Evolutionary conservation across 2,797 vertebrate species (phyloP).

Genomic region (Notolabrus celidotus): DNA sequence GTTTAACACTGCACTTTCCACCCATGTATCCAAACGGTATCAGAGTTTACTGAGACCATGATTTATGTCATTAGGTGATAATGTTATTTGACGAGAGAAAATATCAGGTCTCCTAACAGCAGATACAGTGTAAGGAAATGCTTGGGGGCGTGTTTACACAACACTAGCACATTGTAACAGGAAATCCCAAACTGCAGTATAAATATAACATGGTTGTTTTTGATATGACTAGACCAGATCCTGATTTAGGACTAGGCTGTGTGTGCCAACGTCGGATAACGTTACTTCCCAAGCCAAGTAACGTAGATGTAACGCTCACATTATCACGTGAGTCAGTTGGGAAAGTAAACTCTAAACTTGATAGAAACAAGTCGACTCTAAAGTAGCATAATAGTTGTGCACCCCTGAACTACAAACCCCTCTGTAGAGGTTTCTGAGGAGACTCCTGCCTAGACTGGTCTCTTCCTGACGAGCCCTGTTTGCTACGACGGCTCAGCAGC

Average conservation of each 20-base stretch:
- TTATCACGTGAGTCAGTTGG: neutral
- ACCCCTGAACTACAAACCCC: constrained; percentile 63
- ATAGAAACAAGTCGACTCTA: neutral
- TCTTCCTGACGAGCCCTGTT: constrained; percentile 36
- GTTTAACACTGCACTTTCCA: no score
- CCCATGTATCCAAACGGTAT: no score
- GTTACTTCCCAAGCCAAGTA: neutral
- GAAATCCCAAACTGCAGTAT: neutral
- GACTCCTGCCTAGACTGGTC: constrained; percentile 25
- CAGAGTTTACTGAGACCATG: no score
- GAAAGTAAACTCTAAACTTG: neutral
- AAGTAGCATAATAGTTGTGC: constrained; percentile 40
- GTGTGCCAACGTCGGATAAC: no score
- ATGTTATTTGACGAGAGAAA: neutral
- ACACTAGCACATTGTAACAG: neutral
- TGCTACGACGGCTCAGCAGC: constrained; percentile 40
- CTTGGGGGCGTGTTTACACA: constrained; percentile 27
- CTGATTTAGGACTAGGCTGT: neutral
- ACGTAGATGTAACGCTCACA: neutral
- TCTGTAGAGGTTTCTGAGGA: constrained; percentile 54
- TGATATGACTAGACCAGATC: neutral
- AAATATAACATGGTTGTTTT: neutral
- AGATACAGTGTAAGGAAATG: neutral
- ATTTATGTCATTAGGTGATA: no score
- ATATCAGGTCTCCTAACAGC: neutral